Conservation (phyloP, 2,888 invertebrate species). For the Tillus elongatus region DNA sequence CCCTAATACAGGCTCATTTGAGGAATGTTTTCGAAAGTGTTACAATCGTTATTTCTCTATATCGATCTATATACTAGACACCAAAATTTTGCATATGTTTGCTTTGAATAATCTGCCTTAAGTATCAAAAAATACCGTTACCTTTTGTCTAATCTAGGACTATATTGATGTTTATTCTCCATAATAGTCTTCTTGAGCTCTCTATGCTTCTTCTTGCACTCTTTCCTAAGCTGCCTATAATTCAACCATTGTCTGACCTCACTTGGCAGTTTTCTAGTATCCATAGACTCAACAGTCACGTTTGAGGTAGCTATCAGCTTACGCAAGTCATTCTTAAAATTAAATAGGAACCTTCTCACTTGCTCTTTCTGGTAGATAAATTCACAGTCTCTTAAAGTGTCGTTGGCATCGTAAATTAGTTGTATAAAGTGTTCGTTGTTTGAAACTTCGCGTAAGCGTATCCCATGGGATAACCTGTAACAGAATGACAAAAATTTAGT, state of each 20-base stretch:
- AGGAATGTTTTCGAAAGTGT: too few relatives aligned
- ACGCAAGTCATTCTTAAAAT: conserved; percentile 48
- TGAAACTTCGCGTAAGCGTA: conserved; percentile 58
- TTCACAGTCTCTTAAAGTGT: conserved; percentile 58
- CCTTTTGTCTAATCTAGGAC: too few relatives aligned
- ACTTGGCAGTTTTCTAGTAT: conserved; percentile 37
- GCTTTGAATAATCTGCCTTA: too few relatives aligned
- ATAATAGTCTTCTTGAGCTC: conserved; percentile 26
- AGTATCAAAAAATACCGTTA: too few relatives aligned
- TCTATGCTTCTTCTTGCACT: conserved; percentile 45
- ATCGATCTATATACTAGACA: too few relatives aligned
- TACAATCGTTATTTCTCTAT: too few relatives aligned
- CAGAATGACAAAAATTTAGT: too few relatives aligned
- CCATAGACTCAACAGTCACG: conserved; percentile 48
- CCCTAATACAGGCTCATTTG: too few relatives aligned
- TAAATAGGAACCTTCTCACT: conserved; percentile 50
- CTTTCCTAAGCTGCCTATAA: conserved; percentile 48
- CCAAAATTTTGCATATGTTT: too few relatives aligned
- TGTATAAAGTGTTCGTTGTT: conserved; percentile 60
- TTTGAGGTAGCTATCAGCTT: conserved; percentile 40
- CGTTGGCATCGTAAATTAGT: conserved; percentile 54
- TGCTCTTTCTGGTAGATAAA: conserved; percentile 48
- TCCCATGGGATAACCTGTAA: conserved; percentile 46
- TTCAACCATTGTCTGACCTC: conserved; percentile 50
- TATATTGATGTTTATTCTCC: not conserved